phyloP scores from a whole-genome alignment of 2,797 vertebrate species.

The Sebastes itinus region DNA sequence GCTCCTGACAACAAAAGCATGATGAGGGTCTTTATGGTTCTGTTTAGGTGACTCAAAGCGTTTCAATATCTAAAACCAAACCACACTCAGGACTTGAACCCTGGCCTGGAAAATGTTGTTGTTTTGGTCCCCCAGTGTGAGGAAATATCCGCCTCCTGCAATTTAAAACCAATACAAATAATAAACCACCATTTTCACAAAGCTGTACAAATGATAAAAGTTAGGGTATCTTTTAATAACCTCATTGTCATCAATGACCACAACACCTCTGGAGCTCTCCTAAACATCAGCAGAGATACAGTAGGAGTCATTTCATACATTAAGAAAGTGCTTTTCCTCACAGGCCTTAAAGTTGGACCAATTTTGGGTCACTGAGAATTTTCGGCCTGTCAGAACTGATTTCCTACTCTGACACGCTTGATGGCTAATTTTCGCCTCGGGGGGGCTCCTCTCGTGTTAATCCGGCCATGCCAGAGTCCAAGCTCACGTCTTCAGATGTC shows the following conservation, averaged over 20 bases:
- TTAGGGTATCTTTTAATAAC: not conserved
- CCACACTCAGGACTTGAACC: too few relatives aligned
- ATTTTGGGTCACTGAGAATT: not conserved
- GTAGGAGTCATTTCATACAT: not conserved
- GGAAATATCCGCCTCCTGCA: not conserved
- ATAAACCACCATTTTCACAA: not conserved
- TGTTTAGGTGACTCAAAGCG: not conserved
- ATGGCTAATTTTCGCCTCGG: not conserved
- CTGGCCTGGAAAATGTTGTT: too few relatives aligned
- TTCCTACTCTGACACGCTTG: not conserved
- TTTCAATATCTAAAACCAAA: too few relatives aligned
- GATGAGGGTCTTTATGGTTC: not conserved
- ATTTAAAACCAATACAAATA: not conserved
- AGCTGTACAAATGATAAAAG: not conserved
- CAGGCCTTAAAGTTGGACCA: not conserved
- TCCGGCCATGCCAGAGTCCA: not conserved
- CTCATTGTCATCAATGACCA: not conserved
- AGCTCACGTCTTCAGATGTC: not conserved
- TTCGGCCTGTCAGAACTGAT: not conserved
- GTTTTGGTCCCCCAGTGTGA: not conserved
- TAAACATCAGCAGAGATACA: not conserved
- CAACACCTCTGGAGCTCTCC: not conserved
- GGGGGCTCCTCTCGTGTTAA: not conserved
- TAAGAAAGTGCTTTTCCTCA: not conserved
- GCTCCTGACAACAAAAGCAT: not conserved